Evolutionary conservation across 2,797 vertebrate species (phyloP), one percentile per base, ranked within the genome.

Genomic region (Oryzias dopingdopingensis): DNA sequence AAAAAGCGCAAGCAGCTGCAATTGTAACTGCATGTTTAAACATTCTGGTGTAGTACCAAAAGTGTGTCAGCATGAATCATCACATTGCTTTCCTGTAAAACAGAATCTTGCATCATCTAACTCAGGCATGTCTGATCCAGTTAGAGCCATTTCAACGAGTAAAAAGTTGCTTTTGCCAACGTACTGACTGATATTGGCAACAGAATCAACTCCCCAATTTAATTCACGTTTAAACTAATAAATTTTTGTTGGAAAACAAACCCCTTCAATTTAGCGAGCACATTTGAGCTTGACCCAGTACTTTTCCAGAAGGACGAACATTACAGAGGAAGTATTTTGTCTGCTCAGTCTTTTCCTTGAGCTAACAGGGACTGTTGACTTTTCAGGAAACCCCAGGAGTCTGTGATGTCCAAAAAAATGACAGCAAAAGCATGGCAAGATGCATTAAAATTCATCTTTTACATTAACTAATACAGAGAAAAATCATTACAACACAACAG

Each of bases 271-370:
- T 43, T 6, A 16, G 18, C 17, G 17, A 18, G 23, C 17, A 24
- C 23, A 12, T 45, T 47, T 42, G 24, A 5, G 26, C 57, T 22
- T 23, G 13, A 50, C 57, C 29, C 54, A 42, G 52, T 52, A 26
- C 65, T 72, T 75, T 71, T 58, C 57, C 70, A 68, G 4, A 49
- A 0, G 20, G 42, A 1, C 4, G 48, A 32, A 66, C 72, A 70
- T 82, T 77, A 85, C 1, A 47, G 52, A 82, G 40, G 77, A 86
- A 74, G 45, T 67, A 86, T 85, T 83, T 77, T 56, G 71, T 61
- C 59, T 24, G 37, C 74, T 66, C 77, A 77, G 48, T 67, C 5
- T 46, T 79, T 37, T 83, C 85, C 64, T 50, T 65, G 55, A 77
- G 59, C 63, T 45, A 77, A 64, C 59, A 48, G 59, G 70, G 26